These are phyloP conservation scores for Neodiprion pinetum DNA, from an alignment of 1,140 invertebrate genomes.

Conservation along the genomic window DNA sequence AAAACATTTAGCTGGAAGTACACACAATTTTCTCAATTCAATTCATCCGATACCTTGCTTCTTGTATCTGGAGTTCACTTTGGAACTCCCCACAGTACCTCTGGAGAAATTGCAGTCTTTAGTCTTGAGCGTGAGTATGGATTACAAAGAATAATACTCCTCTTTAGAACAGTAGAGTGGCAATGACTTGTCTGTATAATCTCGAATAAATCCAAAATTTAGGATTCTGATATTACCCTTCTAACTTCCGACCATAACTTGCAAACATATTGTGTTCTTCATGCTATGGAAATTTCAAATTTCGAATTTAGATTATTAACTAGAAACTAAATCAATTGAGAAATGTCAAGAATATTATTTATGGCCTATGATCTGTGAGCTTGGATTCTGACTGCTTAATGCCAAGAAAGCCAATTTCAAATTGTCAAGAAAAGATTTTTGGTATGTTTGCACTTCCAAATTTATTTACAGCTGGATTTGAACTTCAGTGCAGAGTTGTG, in stretches of 20 bases:
- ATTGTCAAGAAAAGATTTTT: not conserved
- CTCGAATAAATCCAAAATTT: too few relatives aligned
- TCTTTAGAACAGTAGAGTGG: not conserved
- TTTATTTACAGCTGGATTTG: constrained; percentile 67
- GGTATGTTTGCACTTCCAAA: constrained; percentile 9
- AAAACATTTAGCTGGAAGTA: constrained; percentile 88
- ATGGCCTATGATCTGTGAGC: constrained; percentile 26
- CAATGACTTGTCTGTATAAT: not conserved
- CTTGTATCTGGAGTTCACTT: constrained; percentile 89
- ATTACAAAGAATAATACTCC: constrained; percentile 3
- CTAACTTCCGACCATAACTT: too few relatives aligned
- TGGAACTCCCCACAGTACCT: constrained; percentile 78
- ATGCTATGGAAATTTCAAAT: too few relatives aligned
- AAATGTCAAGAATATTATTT: constrained; percentile 17
- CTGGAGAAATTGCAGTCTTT: constrained; percentile 90
- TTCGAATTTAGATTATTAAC: too few relatives aligned
- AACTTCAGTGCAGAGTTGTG: constrained; percentile 79
- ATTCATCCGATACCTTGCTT: constrained; percentile 81
- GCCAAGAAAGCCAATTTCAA: constrained; percentile 26
- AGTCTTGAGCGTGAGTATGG: constrained; percentile 69
- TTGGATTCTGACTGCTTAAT: constrained; percentile 26
- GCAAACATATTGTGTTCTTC: too few relatives aligned
- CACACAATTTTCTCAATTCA: constrained; percentile 90
- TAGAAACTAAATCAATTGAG: too few relatives aligned
- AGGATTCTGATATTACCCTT: too few relatives aligned